phyloP scores from a whole-genome alignment of 2,113 vertebrate species.

The Cathartes aura region DNA sequence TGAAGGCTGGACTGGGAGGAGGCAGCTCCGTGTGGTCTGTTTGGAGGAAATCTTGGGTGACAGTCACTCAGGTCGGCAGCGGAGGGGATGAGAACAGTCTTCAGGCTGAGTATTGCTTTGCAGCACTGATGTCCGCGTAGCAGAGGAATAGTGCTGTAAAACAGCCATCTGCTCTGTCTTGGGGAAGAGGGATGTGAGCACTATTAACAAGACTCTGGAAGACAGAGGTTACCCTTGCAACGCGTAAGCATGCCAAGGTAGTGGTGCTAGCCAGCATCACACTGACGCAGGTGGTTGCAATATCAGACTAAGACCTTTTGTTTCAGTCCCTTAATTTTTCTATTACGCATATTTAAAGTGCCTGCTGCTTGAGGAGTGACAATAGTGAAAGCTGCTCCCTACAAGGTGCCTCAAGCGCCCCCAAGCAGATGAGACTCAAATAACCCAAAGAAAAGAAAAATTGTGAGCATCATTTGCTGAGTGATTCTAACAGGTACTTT shows the following conservation, averaged over 20 bases:
- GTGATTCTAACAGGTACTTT: not conserved
- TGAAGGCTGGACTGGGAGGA: not conserved
- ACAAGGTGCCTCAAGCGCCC: not conserved
- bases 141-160: not conserved
- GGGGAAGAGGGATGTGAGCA: not conserved
- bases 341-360: not conserved
- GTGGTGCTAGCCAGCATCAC: not conserved
- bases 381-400: not conserved
- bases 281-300: not conserved
- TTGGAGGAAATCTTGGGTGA: not conserved
- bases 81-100: not conserved
- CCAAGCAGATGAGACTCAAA: not conserved
- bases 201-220: not conserved
- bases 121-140: not conserved
- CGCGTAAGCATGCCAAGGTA: fast-evolving
- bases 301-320: not conserved
- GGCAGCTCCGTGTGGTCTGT: not conserved
- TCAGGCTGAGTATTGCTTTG: not conserved
- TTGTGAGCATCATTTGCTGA: not conserved
- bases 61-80: fast-evolving
- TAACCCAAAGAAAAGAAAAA: not conserved
- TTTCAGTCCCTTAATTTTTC: not conserved
- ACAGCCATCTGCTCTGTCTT: not conserved
- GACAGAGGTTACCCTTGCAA: not conserved
- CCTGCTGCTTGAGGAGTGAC: not conserved